Base-by-base conservation (phyloP, 2,113 vertebrate genomes). In the Irena cyanogastra region DNA sequence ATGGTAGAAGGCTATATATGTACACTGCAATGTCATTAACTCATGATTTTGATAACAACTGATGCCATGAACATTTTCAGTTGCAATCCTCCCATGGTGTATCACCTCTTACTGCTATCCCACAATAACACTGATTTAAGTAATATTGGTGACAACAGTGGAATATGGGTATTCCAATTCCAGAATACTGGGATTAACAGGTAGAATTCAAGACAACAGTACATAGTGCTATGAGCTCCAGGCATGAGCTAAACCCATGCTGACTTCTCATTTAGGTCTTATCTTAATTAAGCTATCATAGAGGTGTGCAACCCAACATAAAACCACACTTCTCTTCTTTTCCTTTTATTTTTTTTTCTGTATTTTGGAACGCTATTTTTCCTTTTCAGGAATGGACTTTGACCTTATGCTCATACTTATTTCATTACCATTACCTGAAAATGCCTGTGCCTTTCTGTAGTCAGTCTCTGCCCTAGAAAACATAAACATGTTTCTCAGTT, bases 341-440 rank as follows among this genome's bases (percentile, higher is more conserved):
- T 63, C 33, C 13, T 74, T 74, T 39, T 35, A 8, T 35, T 17
- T 56, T 59, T 84, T 85, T 22, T 19, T 5, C 7, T 35, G 10
- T 49, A 35, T 24, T 8, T 49, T 30, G 20, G 33, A 6, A 76
- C 59, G 31, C 5, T 59, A 24, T 33, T 68, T 53, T 44, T 45
- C 42, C 74, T 81, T 68, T 60, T 9, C 17, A 71, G 56, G 44
- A 57, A 54, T 45, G 20, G 50, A 80, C 76, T 87, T 92, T 81
- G 72, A 83, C 42, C 22, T 87, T 92, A 56, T 41, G 31, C 33
- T 66, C 28, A 50, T 5, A 5, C 18, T 89, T 71, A 24, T 33
- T 65, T 83, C 16, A 74, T 89, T 81, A 90, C 10, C 27, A 72
- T 97, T 98, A 98, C 98, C 98, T 98, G 98, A 98, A 97, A 97